These are phyloP conservation scores for Vanessa atalanta DNA, from an alignment of 1,140 invertebrate species.

Conservation along the genomic window DNA sequence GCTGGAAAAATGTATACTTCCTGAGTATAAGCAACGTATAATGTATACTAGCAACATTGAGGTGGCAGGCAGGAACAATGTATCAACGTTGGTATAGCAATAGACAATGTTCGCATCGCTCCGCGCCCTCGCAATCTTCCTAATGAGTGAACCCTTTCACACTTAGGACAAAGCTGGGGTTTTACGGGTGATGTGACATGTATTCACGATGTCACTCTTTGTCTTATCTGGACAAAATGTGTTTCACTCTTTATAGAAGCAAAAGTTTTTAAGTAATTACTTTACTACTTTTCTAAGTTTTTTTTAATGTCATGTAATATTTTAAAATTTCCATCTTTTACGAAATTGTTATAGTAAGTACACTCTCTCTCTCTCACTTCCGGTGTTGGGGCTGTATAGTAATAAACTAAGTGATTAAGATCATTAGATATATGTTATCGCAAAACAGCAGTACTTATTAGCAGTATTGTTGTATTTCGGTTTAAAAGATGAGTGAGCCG, in stretches of 20 bases:
- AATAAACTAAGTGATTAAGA: too few species aligned
- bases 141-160: conserved; percentile 80
- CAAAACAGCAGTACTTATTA: too few species aligned
- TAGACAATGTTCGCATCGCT: conserved; percentile 65
- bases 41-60: conserved; percentile 54
- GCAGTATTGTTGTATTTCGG: too few species aligned
- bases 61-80: conserved; percentile 58
- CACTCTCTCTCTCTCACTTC: too few species aligned
- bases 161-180: conserved; percentile 75
- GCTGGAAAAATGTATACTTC: conserved; percentile 57
- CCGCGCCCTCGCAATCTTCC: conserved; percentile 77
- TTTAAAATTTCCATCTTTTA: neutral
- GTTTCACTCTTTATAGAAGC: conserved; percentile 44
- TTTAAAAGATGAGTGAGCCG: too few species aligned
- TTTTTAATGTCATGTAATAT: neutral
- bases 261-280: conserved; percentile 35
- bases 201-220: conserved; percentile 67
- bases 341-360: too few species aligned
- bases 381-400: too few species aligned
- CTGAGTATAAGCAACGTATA: conserved; percentile 53
- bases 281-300: neutral
- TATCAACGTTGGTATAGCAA: conserved; percentile 49
- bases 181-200: conserved; percentile 73
- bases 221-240: conserved; percentile 62
- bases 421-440: too few species aligned